Evolutionary conservation across 2,888 invertebrate genomes (phyloP), one percentile per base, ranked within the genome.

Genomic region (Petrophora chlorosata): DNA sequence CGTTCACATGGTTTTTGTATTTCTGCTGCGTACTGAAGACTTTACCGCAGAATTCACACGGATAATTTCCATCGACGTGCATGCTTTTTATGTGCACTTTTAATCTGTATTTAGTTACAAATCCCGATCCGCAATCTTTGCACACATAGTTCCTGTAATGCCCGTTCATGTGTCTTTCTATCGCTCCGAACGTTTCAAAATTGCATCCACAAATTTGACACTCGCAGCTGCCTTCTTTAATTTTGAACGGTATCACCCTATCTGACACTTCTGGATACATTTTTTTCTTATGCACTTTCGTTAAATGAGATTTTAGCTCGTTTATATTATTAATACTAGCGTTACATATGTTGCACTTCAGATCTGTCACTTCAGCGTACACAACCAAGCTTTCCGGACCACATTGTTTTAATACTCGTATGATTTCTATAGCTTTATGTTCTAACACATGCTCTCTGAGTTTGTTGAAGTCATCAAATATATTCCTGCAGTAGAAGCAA

Each of bases 161-260:
- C 0, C 79, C 75, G 3, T 88, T 88, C 89, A 89, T 89, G 48
- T 89, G 88, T 0, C 85, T 42, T 17, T 88, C 88, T 0, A 86
- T 82, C 0, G 88, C 77, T 0, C 87, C 87, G 36, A 87, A 88
- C 0, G 87, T 87, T 46, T 87, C 86, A 23, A 83, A 88, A 5
- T 57, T 75, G 10, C 79, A 80, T 0, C 77, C 80, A 4, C 88
- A 88, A 0, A 83, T 52, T 36, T 73, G 70, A 35, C 77, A 77
- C 0, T 63, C 52, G 8, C 66, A 70, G 2, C 51, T 55, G 3
- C 58, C 61, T 2, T 46, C 49, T 2, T 19, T 57, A 0, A 76
- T 36, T 33, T 66, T 70, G 12, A 73, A 77, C 0, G 76, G 76
- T 35, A 77, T 65, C 0, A 77, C 58, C 15, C 72, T 50, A 5